Evolutionary conservation across 2,888 invertebrate species (phyloP).

Genomic region (Ochlodes sylvanus): DNA sequence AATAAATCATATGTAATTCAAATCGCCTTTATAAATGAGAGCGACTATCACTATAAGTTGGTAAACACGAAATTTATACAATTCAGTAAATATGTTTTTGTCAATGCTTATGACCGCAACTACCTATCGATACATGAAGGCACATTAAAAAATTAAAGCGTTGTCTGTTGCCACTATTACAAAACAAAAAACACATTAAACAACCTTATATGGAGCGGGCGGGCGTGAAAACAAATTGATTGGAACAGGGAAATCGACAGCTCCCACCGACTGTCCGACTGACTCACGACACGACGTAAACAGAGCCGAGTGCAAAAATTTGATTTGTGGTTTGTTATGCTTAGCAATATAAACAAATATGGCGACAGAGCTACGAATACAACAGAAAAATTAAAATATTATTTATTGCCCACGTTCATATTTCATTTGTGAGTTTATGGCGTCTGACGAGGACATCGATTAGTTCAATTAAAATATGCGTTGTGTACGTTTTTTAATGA

Average conservation of each 20-base stretch:
- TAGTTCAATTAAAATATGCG: neutral
- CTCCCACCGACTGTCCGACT: neutral
- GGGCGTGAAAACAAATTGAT: constrained; percentile 18
- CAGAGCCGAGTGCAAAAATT: constrained; percentile 29
- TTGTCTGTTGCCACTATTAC: neutral
- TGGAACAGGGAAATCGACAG: neutral
- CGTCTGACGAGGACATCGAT: neutral
- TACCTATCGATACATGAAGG: no score
- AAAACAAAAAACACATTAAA: neutral
- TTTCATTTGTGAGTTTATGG: neutral
- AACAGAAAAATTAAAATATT: constrained; percentile 1
- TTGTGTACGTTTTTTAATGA: neutral
- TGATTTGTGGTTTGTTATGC: constrained; percentile 33
- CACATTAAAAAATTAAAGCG: no score
- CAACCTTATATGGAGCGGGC: constrained; percentile 7
- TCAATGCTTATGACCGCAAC: no score
- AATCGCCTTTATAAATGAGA: no score
- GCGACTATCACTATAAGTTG: no score
- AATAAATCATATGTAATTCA: no score
- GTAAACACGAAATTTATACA: no score
- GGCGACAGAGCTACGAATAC: constrained; percentile 6
- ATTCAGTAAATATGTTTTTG: no score
- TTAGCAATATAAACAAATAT: constrained; percentile 15
- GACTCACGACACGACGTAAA: constrained; percentile 17
- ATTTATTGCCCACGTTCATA: constrained; percentile 12